Percentiles rank a stretch among this genome's conserved stretches.
Conservation (phyloP, 2,113 vertebrate genomes). For the Pyxicephalus adspersus region DNA sequence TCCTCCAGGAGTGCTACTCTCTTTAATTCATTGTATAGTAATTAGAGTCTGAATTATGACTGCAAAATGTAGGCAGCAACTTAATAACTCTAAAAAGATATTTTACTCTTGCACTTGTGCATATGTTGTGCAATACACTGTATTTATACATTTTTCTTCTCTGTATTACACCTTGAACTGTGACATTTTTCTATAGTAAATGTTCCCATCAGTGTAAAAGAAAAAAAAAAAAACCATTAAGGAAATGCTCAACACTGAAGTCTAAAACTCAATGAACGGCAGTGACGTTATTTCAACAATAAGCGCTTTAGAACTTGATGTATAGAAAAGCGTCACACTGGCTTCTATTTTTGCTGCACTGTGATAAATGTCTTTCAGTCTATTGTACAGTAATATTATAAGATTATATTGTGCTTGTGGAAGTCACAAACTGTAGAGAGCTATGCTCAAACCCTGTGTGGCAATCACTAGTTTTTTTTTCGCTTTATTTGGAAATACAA, state of each 20-base stretch:
- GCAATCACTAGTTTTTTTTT: too few species aligned
- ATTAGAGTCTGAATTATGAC: too few species aligned
- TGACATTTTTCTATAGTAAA: not conserved
- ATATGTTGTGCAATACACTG: not conserved
- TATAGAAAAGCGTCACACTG: constrained; percentile 46
- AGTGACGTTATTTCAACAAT: constrained; percentile 39
- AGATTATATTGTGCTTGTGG: constrained; percentile 4
- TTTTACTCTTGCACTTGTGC: not conserved
- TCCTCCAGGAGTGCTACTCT: too few species aligned
- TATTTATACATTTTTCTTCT: not conserved
- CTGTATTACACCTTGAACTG: constrained; percentile 4
- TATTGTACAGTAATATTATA: constrained; percentile 12
- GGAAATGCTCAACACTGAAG: not conserved
- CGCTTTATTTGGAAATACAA: too few species aligned
- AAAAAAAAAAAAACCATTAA: constrained; percentile 18
- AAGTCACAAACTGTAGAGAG: not conserved
- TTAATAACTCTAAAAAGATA: not conserved
- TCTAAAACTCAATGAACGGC: constrained; percentile 3
- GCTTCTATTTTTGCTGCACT: constrained; percentile 35
- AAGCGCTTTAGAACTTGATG: constrained; percentile 7
- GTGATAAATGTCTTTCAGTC: constrained; percentile 25
- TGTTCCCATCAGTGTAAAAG: constrained; percentile 23
- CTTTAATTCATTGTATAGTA: too few species aligned
- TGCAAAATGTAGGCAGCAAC: too few species aligned
- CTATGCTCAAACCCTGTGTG: not conserved